Conservation (phyloP, 2,113 vertebrate species). For the Chionis minor region DNA sequence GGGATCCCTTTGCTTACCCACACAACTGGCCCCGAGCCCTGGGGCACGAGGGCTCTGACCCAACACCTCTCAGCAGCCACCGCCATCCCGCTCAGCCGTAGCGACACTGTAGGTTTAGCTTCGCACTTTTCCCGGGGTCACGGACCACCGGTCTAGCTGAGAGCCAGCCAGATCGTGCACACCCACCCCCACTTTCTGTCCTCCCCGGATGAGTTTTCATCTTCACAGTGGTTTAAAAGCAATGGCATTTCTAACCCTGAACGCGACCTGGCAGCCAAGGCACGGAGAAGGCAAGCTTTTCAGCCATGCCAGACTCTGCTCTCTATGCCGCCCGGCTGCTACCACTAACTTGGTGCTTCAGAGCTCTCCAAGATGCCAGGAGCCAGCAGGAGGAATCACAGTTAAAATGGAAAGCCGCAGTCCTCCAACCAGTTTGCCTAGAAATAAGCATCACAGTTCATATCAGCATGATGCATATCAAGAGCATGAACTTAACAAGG, state of each 20-base stretch:
- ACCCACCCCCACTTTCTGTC: neutral
- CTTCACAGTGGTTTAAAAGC: neutral
- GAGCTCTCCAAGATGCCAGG: neutral
- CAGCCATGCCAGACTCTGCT: neutral
- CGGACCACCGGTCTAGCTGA: neutral
- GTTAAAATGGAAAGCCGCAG: neutral
- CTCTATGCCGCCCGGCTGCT: neutral
- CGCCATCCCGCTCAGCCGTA: rapidly evolving
- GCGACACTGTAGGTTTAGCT: neutral
- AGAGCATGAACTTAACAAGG: neutral
- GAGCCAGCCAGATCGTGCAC: neutral
- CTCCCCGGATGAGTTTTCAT: neutral
- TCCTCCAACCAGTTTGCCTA: neutral
- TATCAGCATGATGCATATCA: neutral
- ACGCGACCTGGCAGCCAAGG: neutral
- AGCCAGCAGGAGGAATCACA: neutral
- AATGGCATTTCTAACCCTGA: neutral
- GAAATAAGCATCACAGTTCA: neutral
- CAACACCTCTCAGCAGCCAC: neutral
- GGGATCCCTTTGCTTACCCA: neutral
- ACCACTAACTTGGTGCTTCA: neutral
- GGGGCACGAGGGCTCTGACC: rapidly evolving
- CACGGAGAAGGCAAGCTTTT: neutral
- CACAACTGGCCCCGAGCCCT: rapidly evolving
- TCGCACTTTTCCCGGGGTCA: rapidly evolving